Percentiles rank a stretch among this genome's conserved stretches.
These are phyloP conservation scores for Vanessa cardui DNA, from an alignment of 2,888 invertebrate genomes.

Conservation along the genomic window DNA sequence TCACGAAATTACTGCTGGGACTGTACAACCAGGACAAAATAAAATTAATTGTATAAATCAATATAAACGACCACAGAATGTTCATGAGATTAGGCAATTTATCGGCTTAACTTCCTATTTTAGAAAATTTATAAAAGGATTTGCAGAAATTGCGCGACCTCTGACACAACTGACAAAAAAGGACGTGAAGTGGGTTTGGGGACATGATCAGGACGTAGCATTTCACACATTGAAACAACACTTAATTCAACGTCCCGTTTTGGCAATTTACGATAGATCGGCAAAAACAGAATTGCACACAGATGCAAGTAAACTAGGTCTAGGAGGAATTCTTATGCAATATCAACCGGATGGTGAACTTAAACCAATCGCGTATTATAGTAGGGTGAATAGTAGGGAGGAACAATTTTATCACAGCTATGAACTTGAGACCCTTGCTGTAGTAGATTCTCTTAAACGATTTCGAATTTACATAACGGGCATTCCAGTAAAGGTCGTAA, in stretches of 20 bases:
- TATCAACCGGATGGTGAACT: slow-evolving; percentile 31
- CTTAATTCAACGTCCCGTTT: slow-evolving; percentile 42
- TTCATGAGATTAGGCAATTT: slow-evolving; percentile 45
- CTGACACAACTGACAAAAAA: slow-evolving; percentile 43
- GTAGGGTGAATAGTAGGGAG: neutral
- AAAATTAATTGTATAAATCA: slow-evolving; percentile 41
- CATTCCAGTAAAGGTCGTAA: slow-evolving; percentile 29
- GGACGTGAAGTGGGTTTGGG: slow-evolving; percentile 38
- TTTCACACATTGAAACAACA: slow-evolving; percentile 18
- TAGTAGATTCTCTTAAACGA: slow-evolving; percentile 21
- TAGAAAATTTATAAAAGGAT: slow-evolving; percentile 45
- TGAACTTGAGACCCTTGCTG: slow-evolving; percentile 1
- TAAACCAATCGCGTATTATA: neutral
- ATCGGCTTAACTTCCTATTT: slow-evolving; percentile 47
- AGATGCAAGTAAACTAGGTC: slow-evolving; percentile 37
- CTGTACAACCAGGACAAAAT: slow-evolving; percentile 40
- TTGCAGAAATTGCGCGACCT: slow-evolving; percentile 43
- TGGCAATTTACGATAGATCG: slow-evolving; percentile 30
- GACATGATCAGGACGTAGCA: slow-evolving; percentile 23
- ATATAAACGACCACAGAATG: slow-evolving; percentile 38
- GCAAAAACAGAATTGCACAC: slow-evolving; percentile 10
- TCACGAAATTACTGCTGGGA: slow-evolving; percentile 39
- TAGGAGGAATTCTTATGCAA: slow-evolving; percentile 48
- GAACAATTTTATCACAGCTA: slow-evolving; percentile 3
- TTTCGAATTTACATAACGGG: slow-evolving; percentile 38